Conservation (phyloP, 1,140 invertebrate genomes). For the Copidosoma floridanum region DNA sequence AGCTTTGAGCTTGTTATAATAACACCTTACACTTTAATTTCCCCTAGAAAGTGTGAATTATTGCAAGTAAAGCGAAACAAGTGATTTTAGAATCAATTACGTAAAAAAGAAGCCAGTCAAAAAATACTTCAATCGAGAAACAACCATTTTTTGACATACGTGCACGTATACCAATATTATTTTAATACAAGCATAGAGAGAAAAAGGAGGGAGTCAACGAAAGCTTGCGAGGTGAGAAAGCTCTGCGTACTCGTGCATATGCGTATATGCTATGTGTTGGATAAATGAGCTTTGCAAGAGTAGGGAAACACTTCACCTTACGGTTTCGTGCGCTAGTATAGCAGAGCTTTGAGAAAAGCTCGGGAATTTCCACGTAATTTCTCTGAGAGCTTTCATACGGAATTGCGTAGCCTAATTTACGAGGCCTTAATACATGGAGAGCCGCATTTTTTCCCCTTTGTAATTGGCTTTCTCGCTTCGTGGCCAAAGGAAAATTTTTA, state of each 20-base stretch:
- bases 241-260: background rate
- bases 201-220: background rate
- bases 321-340: background rate
- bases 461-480: background rate
- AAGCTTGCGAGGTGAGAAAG: conserved; percentile 1
- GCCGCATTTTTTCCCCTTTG: background rate
- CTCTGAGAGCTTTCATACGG: conserved; percentile 23
- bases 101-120: too few species aligned
- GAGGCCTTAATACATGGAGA: background rate
- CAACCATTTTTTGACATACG: too few species aligned
- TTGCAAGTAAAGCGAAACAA: too few species aligned
- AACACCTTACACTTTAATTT: too few species aligned
- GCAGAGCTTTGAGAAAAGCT: conserved; percentile 23
- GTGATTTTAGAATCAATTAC: too few species aligned
- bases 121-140: too few species aligned
- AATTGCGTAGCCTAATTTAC: conserved; percentile 23
- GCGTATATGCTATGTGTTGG: too few species aligned
- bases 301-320: conserved; percentile 5
- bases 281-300: too few species aligned
- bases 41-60: too few species aligned
- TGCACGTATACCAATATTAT: too few species aligned
- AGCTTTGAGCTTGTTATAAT: too few species aligned
- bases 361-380: conserved; percentile 25
- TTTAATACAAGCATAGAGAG: background rate
- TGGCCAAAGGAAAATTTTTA: too few species aligned